Evolutionary conservation across 2,888 invertebrate species (phyloP).

Genomic region (Apantesis nais): DNA sequence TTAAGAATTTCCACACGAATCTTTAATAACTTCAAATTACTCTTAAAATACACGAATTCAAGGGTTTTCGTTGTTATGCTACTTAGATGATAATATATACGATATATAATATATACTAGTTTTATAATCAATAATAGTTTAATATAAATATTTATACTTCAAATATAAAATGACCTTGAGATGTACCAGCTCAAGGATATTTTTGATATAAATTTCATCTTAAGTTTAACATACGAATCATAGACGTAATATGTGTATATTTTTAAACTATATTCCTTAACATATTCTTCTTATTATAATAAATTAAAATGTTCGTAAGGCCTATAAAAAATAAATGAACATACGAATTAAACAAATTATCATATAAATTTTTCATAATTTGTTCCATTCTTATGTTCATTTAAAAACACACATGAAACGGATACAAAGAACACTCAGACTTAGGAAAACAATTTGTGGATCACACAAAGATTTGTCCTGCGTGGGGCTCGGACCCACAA

Average conservation of each 20-base stretch:
- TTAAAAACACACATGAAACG: too few relatives aligned
- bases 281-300: background rate
- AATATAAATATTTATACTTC: background rate
- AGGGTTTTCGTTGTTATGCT: background rate
- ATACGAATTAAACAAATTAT: too few relatives aligned
- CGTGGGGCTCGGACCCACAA: too few relatives aligned
- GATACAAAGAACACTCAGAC: too few relatives aligned
- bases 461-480: too few relatives aligned
- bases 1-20: background rate
- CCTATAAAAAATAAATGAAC: too few relatives aligned
- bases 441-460: too few relatives aligned
- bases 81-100: background rate
- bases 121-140: background rate
- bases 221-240: background rate
- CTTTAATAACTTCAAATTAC: background rate
- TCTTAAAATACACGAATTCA: background rate
- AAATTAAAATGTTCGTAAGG: background rate
- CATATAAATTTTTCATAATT: too few relatives aligned
- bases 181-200: background rate
- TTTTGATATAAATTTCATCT: slow-evolving; percentile 1
- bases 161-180: slow-evolving; percentile 4
- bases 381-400: too few relatives aligned
- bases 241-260: background rate
- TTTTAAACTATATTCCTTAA: slow-evolving; percentile 2
- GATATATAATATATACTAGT: background rate